Conservation (phyloP, 2,797 vertebrate species). For the Aselliscus stoliczkanus region DNA sequence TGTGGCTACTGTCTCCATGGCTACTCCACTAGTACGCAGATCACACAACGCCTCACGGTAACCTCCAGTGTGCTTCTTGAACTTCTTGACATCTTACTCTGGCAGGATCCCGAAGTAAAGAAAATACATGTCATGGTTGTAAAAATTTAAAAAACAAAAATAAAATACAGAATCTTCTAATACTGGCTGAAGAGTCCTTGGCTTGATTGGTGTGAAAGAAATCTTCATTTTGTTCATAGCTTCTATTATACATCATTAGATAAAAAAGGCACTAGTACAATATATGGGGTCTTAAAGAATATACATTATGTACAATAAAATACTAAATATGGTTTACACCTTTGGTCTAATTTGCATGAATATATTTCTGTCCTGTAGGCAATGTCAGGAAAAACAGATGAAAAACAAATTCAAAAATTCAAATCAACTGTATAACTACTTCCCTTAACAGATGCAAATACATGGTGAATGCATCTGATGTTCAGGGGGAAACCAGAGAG, state of each 20-base stretch:
- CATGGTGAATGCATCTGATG: conserved; percentile 66
- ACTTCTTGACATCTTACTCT: conserved; percentile 79
- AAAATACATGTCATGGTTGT: conserved; percentile 81
- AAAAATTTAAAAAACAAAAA: conserved; percentile 62
- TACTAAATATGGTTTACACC: conserved; percentile 68
- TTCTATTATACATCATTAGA: conserved; percentile 77
- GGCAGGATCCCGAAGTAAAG: conserved; percentile 81
- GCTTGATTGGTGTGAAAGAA: conserved; percentile 80
- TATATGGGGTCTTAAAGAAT: conserved; percentile 76
- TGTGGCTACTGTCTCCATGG: conserved; percentile 94
- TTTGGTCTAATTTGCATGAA: conserved; percentile 75
- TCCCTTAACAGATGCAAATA: conserved; percentile 72
- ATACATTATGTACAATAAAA: conserved; percentile 79
- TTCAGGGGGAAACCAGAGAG: conserved; percentile 42
- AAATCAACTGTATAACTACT: conserved; percentile 60
- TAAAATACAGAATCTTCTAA: conserved; percentile 78
- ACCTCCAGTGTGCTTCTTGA: conserved; percentile 74
- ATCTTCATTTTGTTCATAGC: conserved; percentile 81
- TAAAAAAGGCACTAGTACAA: conserved; percentile 75
- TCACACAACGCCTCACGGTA: conserved; percentile 78
- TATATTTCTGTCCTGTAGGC: conserved; percentile 63
- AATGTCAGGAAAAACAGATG: conserved; percentile 61
- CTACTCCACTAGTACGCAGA: conserved; percentile 83
- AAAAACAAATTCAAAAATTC: conserved; percentile 59
- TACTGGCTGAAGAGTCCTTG: conserved; percentile 76